These are phyloP conservation scores for Acinonyx jubatus DNA, from an alignment of 2,113 vertebrate genomes.

Conservation along the genomic window DNA sequence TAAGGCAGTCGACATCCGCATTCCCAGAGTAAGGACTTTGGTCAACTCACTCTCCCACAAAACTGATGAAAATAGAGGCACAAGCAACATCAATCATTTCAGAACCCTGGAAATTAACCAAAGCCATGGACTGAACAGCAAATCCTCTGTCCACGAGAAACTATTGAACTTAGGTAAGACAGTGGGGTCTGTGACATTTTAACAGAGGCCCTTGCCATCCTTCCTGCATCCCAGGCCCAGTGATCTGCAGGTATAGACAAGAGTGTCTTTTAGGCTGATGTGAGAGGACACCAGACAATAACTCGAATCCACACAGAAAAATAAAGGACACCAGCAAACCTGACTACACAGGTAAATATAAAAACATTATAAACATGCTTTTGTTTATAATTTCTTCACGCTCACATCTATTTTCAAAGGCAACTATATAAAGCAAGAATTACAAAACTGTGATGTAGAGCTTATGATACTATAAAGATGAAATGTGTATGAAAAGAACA, in stretches of 20 bases:
- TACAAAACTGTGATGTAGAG: neutral
- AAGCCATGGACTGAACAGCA: neutral
- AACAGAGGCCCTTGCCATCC: neutral
- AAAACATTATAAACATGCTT: neutral
- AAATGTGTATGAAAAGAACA: neutral
- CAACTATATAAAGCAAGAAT: neutral
- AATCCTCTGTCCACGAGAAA: neutral
- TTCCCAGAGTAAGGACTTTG: neutral
- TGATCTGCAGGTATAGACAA: neutral
- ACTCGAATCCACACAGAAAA: neutral
- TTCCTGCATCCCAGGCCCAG: neutral
- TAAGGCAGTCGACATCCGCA: neutral
- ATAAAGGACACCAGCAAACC: neutral
- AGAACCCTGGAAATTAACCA: neutral
- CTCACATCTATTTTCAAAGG: neutral
- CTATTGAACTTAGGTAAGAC: neutral
- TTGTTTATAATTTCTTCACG: neutral
- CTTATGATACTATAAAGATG: neutral
- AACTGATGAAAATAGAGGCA: neutral
- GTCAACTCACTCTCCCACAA: neutral
- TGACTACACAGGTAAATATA: neutral
- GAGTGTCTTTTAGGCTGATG: neutral
- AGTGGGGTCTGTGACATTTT: neutral
- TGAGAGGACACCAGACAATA: neutral
- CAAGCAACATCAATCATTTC: neutral